These are phyloP conservation scores for Argyresthia albistria DNA, from an alignment of 2,888 invertebrate species.

Conservation along the genomic window DNA sequence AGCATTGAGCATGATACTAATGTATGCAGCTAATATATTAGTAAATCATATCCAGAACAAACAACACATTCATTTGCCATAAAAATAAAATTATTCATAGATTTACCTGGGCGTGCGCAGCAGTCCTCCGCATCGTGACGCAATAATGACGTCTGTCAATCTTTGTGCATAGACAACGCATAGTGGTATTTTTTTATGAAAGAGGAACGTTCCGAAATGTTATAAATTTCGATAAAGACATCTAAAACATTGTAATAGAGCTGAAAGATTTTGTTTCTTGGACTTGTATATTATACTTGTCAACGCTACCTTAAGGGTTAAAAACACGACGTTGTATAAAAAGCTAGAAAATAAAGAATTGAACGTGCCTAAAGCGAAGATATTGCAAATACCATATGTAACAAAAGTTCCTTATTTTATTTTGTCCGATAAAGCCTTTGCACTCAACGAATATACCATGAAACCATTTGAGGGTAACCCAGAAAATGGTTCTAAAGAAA, in stretches of 20 bases:
- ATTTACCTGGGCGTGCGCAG: slow-evolving; percentile 17
- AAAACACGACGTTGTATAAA: not conserved
- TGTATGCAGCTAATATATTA: slow-evolving; percentile 15
- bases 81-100: too few relatives aligned
- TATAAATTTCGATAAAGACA: too few relatives aligned
- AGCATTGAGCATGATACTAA: too few relatives aligned
- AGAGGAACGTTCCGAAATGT: too few relatives aligned
- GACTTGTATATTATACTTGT: slow-evolving; percentile 15
- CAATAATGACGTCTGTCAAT: too few relatives aligned
- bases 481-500: slow-evolving; percentile 14
- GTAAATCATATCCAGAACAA: slow-evolving; percentile 12
- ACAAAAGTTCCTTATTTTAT: slow-evolving; percentile 17
- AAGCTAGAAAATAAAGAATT: slow-evolving; percentile 9
- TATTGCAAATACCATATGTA: slow-evolving; percentile 19
- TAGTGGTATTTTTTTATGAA: too few relatives aligned
- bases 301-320: too few relatives aligned
- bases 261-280: too few relatives aligned
- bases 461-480: slow-evolving; percentile 16
- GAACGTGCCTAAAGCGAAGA: slow-evolving; percentile 6
- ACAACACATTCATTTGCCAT: slow-evolving; percentile 16
- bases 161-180: too few relatives aligned
- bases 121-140: slow-evolving; percentile 16
- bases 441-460: slow-evolving; percentile 15
- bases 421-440: slow-evolving; percentile 16
- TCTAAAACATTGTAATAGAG: too few relatives aligned